Percentiles rank a stretch among this genome's conserved stretches.
Conservation (phyloP, 2,113 vertebrate species). For the Oplegnathus fasciatus region DNA sequence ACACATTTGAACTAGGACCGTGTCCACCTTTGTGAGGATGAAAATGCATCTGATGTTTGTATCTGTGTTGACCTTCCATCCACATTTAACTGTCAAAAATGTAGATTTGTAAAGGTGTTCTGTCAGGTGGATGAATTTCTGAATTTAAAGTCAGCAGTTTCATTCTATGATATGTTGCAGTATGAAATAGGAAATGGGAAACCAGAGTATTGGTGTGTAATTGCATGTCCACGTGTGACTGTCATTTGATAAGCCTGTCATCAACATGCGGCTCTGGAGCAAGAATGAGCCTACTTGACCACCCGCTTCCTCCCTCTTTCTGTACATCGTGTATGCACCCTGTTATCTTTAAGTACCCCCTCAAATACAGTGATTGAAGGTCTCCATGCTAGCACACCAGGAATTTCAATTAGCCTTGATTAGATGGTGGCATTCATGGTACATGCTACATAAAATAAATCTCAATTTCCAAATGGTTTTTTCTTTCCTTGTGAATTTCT, state of each 20-base stretch:
- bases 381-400: neutral
- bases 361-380: neutral
- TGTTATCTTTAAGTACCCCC: neutral
- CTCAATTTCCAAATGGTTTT: neutral
- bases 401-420: constrained; percentile 20
- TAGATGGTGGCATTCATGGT: neutral
- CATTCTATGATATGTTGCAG: neutral
- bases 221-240: neutral
- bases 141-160: neutral
- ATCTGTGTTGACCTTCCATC: neutral
- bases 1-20: neutral
- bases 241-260: neutral
- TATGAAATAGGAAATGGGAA: neutral
- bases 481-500: neutral
- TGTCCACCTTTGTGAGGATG: neutral
- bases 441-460: neutral
- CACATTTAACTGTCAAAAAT: neutral
- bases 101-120: neutral
- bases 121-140: neutral
- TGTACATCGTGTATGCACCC: neutral
- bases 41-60: neutral
- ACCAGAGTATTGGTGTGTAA: neutral
- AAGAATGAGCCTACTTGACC: neutral
- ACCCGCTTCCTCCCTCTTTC: neutral
- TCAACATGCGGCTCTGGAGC: too few relatives aligned